These are phyloP conservation scores for Mythimna lalbum DNA, from an alignment of 2,888 invertebrate species.

Conservation along the genomic window DNA sequence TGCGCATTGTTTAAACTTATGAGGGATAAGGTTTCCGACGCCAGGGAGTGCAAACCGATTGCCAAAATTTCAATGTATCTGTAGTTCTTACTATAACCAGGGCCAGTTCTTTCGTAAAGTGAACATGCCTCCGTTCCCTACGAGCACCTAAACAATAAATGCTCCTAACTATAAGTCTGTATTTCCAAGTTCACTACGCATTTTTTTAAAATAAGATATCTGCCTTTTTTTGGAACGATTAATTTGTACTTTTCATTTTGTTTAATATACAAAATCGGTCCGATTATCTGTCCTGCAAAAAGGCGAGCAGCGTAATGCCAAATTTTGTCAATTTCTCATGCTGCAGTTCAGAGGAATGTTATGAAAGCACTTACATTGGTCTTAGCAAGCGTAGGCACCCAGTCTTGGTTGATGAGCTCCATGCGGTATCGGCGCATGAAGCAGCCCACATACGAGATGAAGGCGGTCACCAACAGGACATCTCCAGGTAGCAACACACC, in stretches of 20 bases:
- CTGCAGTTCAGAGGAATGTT: neutral
- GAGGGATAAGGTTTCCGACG: neutral
- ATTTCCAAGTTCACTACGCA: no score
- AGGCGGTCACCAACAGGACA: slow-evolving; percentile 96
- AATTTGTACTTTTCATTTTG: no score
- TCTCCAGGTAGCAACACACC: slow-evolving; percentile 96
- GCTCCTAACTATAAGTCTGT: no score
- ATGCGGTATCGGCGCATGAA: slow-evolving; percentile 96
- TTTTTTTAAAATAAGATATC: no score
- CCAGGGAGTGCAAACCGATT: neutral
- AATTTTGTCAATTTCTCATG: neutral
- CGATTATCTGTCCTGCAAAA: no score
- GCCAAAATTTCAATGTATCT: neutral
- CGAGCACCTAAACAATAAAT: no score
- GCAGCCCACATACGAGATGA: slow-evolving; percentile 98
- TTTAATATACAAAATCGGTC: no score
- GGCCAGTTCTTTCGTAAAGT: neutral
- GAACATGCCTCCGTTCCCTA: no score
- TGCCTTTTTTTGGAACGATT: no score
- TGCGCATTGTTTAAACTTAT: neutral
- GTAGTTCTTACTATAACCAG: neutral
- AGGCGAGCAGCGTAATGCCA: no score
- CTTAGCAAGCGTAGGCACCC: slow-evolving; percentile 95
- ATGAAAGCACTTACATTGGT: slow-evolving; percentile 85
- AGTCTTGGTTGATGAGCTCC: slow-evolving; percentile 94